Conservation (phyloP, 2,113 vertebrate species). For the Pterophyllum scalare region DNA sequence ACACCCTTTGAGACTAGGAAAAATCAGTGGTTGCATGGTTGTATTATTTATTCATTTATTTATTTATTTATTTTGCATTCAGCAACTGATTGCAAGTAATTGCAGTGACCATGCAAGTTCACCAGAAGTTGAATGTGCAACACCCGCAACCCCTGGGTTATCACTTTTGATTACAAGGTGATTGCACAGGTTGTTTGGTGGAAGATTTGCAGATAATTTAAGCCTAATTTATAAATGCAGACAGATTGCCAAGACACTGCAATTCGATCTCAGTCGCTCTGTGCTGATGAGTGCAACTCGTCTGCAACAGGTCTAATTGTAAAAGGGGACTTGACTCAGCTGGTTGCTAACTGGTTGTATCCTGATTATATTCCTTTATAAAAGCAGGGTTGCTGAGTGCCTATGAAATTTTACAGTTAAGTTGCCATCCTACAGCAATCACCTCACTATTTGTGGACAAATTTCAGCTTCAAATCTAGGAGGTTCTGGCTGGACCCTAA, state of each 20-base stretch:
- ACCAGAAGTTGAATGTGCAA: background rate
- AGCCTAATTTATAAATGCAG: background rate
- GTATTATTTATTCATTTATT: background rate
- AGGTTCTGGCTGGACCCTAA: background rate
- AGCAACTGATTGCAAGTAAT: background rate
- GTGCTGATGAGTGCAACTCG: background rate
- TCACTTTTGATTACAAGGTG: background rate
- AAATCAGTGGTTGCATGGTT: background rate
- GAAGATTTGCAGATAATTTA: background rate
- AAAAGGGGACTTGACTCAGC: background rate
- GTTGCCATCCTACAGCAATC: background rate
- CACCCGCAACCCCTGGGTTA: no score
- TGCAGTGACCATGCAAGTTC: background rate
- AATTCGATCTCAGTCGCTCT: background rate
- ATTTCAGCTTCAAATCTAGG: background rate
- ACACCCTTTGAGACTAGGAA: no score
- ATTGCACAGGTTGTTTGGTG: background rate
- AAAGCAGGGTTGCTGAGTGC: background rate
- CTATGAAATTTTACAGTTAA: background rate
- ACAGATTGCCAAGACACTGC: background rate
- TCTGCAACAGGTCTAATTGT: background rate
- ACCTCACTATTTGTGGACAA: background rate
- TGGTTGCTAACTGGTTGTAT: background rate
- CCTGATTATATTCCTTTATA: background rate
- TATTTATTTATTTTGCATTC: constrained; percentile 21